Base-by-base conservation (phyloP, 2,888 invertebrate genomes). In the Homarus gammarus region DNA sequence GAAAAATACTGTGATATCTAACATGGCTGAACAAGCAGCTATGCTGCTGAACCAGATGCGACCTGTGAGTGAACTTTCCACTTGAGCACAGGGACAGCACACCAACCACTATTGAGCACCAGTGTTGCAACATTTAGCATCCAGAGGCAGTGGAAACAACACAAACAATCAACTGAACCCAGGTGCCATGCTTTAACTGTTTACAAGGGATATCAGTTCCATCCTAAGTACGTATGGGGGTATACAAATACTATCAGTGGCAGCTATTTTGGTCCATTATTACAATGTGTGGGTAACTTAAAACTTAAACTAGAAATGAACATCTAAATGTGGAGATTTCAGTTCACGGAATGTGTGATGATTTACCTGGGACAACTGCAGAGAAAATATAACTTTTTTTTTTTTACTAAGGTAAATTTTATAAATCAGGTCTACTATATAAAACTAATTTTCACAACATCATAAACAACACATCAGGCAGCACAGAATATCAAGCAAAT, bases 401-500 rank as follows among this genome's bases (percentile, higher is more conserved):
- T 38, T 77, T n/a, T 70, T 51, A 64, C 56, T 56, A 49, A 38
- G 64, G 72, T 68, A 82, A 82, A 64, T 64, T 40, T 68, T 79
- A 86, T 56, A 86, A 79, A 70, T 49, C 73, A 86, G 84, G 49
- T 78, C 70, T 86, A 79, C 86, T 68, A 87, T 87, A 87, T 81
- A 87, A 87, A 87, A 87, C 87, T 87, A 73, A 82, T 87, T 75
- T 87, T 87, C 88, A 89, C 88, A 89, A 89, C 88, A 89, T 83
- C 75, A 68, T 81, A 87, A 89, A 89, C 88, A 89, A 89, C 88
- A 89, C 88, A 77, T 89, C 64, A 83, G 83, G 83, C 88, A 89
- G 84, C 77, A 82, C 88, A 89, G 31, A 86, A 68, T 84, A 84
- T 81, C 64, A 73, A 87, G 86, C 78, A 72, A 87, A 72, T 44